A percentile compares a stretch with the other conserved stretches of the same genome.
These are phyloP conservation scores for Penaeus vannamei DNA, from an alignment of 1,140 invertebrate species.

Conservation along the genomic window DNA sequence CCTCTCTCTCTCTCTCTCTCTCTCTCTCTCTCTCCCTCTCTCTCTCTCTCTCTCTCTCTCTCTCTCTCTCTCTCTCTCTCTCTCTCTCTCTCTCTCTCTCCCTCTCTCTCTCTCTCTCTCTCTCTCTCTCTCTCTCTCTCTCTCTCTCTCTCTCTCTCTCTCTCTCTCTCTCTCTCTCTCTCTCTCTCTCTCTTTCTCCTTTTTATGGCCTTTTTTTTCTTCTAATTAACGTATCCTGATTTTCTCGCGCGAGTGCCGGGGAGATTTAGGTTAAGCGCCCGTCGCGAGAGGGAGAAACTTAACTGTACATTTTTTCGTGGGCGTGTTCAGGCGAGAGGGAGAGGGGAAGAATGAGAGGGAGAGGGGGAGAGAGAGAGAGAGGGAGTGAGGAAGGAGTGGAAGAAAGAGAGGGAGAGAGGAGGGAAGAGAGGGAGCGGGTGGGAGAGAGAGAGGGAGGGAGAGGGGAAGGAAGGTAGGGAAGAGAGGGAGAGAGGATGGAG, in stretches of 20 bases:
- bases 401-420: no score
- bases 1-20: neutral
- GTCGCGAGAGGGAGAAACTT: neutral
- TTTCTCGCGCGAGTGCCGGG: no score
- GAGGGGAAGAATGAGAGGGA: conserved; percentile 13
- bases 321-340: neutral
- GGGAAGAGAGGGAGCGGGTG: no score
- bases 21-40: neutral
- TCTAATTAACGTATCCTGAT: no score
- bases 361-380: neutral
- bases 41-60: conserved; percentile 11
- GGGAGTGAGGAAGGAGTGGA: no score
- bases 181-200: neutral
- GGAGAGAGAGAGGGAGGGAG: accelerated
- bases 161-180: neutral
- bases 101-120: neutral
- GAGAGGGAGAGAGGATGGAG: no score
- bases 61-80: neutral
- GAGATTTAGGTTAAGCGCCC: no score
- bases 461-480: no score
- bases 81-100: neutral
- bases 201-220: neutral
- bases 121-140: neutral
- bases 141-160: neutral
- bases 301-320: neutral